These are phyloP conservation scores for Aplysina aerophoba DNA, from an alignment of 37 sponge, comb jelly and placozoan genomes.

Conservation along the genomic window DNA sequence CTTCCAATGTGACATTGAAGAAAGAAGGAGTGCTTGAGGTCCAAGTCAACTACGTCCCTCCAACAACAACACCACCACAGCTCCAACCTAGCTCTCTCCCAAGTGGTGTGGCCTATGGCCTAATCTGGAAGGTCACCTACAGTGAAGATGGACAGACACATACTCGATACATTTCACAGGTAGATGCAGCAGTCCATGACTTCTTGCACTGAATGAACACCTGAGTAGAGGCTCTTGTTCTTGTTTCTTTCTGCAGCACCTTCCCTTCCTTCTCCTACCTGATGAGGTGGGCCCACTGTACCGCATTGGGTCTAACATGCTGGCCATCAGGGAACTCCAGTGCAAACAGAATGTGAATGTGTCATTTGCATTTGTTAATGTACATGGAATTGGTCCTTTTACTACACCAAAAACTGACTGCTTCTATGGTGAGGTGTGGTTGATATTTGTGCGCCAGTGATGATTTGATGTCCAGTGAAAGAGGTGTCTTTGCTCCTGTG, in stretches of 20 bases:
- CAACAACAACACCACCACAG: background rate
- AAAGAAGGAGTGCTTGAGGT: too few species aligned
- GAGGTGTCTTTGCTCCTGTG: background rate
- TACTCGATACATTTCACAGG: too few species aligned
- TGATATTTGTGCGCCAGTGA: too few species aligned
- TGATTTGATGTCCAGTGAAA: too few species aligned
- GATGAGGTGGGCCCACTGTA: background rate
- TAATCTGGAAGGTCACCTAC: too few species aligned
- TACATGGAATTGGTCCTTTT: background rate
- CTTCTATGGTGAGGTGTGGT: slow-evolving; percentile 2
- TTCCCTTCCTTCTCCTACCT: slow-evolving; percentile 22
- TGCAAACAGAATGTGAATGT: slow-evolving; percentile 19
- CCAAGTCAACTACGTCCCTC: background rate
- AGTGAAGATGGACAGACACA: too few species aligned
- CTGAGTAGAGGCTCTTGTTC: too few species aligned
- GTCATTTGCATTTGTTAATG: slow-evolving; percentile 12
- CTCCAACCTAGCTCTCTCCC: too few species aligned
- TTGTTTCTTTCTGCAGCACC: slow-evolving; percentile 2
- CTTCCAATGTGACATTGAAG: too few species aligned
- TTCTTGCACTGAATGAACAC: too few species aligned
- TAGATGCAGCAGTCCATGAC: too few species aligned
- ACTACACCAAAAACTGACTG: background rate
- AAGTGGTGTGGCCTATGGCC: too few species aligned
- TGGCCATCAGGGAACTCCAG: slow-evolving; percentile 11
- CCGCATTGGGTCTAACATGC: background rate